Evolutionary conservation across 2,113 vertebrate species (phyloP).

Genomic region (Anser brachyrhynchus): DNA sequence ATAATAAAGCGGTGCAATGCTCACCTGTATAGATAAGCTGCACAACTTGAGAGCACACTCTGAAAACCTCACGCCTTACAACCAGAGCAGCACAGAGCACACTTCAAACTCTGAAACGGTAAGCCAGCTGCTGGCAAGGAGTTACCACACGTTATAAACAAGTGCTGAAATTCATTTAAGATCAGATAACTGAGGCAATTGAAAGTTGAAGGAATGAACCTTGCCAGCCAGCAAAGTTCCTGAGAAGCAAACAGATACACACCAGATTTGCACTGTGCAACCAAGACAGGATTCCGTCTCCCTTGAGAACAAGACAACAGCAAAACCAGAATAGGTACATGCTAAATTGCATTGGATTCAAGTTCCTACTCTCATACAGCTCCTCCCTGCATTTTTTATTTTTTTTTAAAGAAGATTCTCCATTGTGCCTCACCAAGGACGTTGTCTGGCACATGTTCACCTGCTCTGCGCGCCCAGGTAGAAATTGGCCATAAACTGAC

Average conservation of each 20-base stretch:
- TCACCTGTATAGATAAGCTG: conserved; percentile 26
- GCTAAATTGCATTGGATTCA: accelerated
- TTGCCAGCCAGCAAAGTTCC: conserved; percentile 14
- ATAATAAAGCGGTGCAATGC: neutral
- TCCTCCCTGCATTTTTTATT: neutral
- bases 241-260: neutral
- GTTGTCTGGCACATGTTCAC: neutral
- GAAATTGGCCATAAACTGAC: neutral
- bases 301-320: neutral
- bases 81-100: neutral
- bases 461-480: neutral
- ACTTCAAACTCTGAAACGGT: neutral
- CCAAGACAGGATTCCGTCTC: neutral
- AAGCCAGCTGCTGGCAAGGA: conserved; percentile 45
- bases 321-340: neutral
- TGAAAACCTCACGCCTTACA: neutral
- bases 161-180: conserved; percentile 64
- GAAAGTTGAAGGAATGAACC: neutral
- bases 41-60: neutral
- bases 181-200: conserved; percentile 51
- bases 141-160: conserved; percentile 28
- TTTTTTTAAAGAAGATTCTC: neutral
- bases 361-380: neutral
- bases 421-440: neutral
- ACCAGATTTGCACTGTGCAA: neutral